Percentiles rank a stretch among this genome's conserved stretches.
Evolutionary conservation across 53 echinoderm and acorn worm genomes (phyloP).

Genomic region (Holothuria scabra): DNA sequence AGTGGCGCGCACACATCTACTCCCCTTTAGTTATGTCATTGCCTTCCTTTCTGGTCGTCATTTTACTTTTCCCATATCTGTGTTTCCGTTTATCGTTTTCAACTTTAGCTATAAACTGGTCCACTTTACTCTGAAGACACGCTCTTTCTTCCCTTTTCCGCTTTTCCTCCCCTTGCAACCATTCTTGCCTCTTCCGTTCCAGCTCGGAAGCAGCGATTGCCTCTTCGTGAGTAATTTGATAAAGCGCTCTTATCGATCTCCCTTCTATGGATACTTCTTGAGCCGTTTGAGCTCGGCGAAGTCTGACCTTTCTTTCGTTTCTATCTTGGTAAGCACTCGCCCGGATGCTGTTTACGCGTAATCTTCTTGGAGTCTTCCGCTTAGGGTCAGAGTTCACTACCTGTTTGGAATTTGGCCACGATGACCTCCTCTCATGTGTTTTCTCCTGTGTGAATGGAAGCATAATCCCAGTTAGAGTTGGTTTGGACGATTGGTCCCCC

Average conservation of each 20-base stretch:
- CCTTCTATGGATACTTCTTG: constrained; percentile 47
- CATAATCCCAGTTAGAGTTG: neutral
- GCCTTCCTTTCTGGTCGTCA: neutral
- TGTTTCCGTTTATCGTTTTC: constrained; percentile 22
- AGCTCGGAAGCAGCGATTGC: constrained; percentile 52
- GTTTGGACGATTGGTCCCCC: neutral
- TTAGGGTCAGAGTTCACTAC: neutral
- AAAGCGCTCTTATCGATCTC: constrained; percentile 49
- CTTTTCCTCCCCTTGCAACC: constrained; percentile 24
- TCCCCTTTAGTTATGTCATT: no score
- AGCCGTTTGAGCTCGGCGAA: neutral
- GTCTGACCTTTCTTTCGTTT: neutral
- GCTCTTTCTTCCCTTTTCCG: neutral
- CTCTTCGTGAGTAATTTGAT: constrained; percentile 56
- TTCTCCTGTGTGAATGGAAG: constrained; percentile 1
- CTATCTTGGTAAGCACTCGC: constrained; percentile 5
- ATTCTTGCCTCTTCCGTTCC: constrained; percentile 36
- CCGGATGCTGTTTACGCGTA: constrained; percentile 39
- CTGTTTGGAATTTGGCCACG: neutral
- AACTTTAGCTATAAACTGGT: constrained; percentile 27
- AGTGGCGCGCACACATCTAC: no score
- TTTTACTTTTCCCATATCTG: neutral
- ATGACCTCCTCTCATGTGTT: neutral
- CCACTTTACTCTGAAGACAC: constrained; percentile 29
- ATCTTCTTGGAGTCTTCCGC: neutral